These are phyloP conservation scores for Peromyscus eremicus DNA, from an alignment of 2,797 vertebrate genomes.

Conservation along the genomic window DNA sequence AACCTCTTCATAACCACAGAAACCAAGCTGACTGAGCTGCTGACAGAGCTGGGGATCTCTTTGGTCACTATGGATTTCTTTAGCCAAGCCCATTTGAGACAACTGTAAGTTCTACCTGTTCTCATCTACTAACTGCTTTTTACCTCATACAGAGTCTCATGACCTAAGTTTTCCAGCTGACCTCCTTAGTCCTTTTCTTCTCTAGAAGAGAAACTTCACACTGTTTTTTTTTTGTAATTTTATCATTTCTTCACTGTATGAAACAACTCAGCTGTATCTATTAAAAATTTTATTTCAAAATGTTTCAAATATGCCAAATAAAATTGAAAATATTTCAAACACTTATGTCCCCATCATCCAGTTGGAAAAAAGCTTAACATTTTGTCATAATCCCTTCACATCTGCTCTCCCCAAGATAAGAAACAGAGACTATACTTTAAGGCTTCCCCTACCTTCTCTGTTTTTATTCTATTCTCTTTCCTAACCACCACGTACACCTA, in stretches of 20 bases:
- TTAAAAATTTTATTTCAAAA: background rate
- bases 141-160: background rate
- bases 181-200: background rate
- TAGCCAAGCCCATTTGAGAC: background rate
- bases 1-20: background rate
- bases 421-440: constrained; percentile 3
- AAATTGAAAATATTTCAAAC: constrained; percentile 54
- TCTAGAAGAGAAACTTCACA: background rate
- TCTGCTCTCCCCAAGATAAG: constrained; percentile 24
- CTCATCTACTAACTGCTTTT: background rate
- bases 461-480: background rate
- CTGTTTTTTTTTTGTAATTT: background rate
- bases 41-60: background rate
- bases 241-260: background rate
- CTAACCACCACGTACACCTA: background rate
- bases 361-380: constrained; percentile 42
- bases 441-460: no score
- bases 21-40: background rate
- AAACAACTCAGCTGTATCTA: constrained; percentile 38
- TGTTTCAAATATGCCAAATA: constrained; percentile 28
- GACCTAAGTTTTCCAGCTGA: background rate
- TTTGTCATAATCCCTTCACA: constrained; percentile 7
- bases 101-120: background rate
- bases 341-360: background rate
- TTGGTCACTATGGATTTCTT: background rate